A percentile compares a stretch with the other conserved stretches of the same genome.
These are phyloP conservation scores for Orthosia cruda DNA, from an alignment of 2,888 invertebrate species.

Conservation along the genomic window DNA sequence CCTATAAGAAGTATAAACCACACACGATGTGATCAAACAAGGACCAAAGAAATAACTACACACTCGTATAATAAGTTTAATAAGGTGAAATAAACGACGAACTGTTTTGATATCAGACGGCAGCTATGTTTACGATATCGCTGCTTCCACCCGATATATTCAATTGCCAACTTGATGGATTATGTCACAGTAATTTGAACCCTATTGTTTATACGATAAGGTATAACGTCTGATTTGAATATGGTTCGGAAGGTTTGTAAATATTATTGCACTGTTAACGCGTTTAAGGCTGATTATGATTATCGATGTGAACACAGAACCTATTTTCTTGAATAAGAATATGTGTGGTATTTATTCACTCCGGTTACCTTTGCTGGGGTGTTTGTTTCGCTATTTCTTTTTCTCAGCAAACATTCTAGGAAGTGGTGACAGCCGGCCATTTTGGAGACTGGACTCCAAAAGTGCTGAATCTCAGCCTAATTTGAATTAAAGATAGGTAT, in stretches of 20 bases:
- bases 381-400: too few relatives aligned
- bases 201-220: constrained; percentile 26
- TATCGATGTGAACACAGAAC: not conserved
- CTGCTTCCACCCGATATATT: constrained; percentile 23
- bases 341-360: too few relatives aligned
- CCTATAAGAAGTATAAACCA: constrained; percentile 26
- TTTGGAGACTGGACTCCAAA: too few relatives aligned
- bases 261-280: constrained; percentile 19
- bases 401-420: too few relatives aligned
- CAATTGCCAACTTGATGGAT: constrained; percentile 4
- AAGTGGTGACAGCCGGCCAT: too few relatives aligned
- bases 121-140: constrained; percentile 60
- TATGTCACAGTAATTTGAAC: constrained; percentile 35
- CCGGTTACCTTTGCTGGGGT: too few relatives aligned
- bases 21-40: constrained; percentile 64
- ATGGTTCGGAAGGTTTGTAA: constrained; percentile 8
- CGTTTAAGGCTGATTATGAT: constrained; percentile 12
- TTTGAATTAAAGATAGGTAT: too few relatives aligned
- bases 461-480: too few relatives aligned
- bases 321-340: not conserved
- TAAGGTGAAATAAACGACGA: constrained; percentile 70
- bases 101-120: constrained; percentile 74
- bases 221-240: not conserved
- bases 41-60: constrained; percentile 56
- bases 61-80: constrained; percentile 39